These are phyloP conservation scores for Diarsia brunnea DNA, from an alignment of 2,888 invertebrate species.

Conservation along the genomic window DNA sequence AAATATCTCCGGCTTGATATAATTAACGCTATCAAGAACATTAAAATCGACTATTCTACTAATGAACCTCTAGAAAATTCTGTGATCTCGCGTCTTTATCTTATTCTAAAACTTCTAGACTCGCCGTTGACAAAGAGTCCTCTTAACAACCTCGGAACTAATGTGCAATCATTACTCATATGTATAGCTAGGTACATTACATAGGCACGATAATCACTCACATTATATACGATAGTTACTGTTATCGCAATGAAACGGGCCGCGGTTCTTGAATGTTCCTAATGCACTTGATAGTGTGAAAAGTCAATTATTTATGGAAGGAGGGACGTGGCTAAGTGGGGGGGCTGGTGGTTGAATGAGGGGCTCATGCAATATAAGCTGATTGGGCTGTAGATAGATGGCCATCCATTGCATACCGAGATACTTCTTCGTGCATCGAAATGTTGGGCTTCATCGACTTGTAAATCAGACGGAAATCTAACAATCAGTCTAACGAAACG, in stretches of 20 bases:
- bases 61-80: conserved; percentile 41
- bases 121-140: conserved; percentile 26
- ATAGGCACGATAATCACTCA: conserved; percentile 30
- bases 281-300: neutral
- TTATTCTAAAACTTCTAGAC: conserved; percentile 13
- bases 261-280: conserved; percentile 47
- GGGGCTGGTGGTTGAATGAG: neutral
- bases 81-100: conserved; percentile 11
- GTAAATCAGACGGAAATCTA: too few species aligned
- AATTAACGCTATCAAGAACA: conserved; percentile 9
- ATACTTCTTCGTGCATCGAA: too few species aligned
- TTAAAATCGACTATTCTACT: conserved; percentile 5
- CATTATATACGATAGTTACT: conserved; percentile 12
- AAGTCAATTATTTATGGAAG: neutral
- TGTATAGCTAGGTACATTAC: conserved; percentile 6
- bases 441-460: too few species aligned
- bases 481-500: neutral
- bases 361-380: neutral
- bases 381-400: too few species aligned
- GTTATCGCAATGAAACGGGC: conserved; percentile 38
- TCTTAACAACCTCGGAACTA: conserved; percentile 24
- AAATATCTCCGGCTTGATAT: neutral
- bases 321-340: neutral
- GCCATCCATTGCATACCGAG: too few species aligned
- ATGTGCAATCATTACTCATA: conserved; percentile 16